Evolutionary conservation across 2,888 invertebrate genomes (phyloP).

Genomic region (Liopterus haemorrhoidalis): DNA sequence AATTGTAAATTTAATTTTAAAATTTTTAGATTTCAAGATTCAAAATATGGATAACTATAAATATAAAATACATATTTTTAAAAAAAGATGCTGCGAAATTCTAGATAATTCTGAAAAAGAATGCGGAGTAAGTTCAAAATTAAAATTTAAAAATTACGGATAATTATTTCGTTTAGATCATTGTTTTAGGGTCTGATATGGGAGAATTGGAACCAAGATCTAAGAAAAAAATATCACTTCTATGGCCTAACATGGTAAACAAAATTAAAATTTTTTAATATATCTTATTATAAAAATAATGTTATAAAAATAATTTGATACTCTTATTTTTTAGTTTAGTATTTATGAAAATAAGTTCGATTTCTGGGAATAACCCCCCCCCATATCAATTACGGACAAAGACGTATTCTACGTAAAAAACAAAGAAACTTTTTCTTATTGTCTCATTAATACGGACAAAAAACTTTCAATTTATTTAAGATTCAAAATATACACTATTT

Average conservation of each 20-base stretch:
- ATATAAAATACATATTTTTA: conserved; percentile 36
- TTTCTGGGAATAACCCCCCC: too few species aligned
- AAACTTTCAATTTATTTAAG: too few species aligned
- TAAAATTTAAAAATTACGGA: too few species aligned
- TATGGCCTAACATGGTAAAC: conserved; percentile 43
- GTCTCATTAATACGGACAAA: too few species aligned
- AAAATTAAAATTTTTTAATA: background rate
- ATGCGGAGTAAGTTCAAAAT: too few species aligned
- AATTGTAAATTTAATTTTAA: too few species aligned
- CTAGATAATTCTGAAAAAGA: conserved; percentile 35
- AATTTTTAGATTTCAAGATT: conserved; percentile 33
- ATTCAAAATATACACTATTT: too few species aligned
- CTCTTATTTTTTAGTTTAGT: background rate
- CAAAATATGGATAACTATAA: conserved; percentile 30
- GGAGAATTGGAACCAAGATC: conserved; percentile 35
- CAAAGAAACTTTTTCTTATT: too few species aligned
- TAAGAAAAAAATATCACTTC: conserved; percentile 40
- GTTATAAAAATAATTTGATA: background rate
- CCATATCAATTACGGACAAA: too few species aligned
- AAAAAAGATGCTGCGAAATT: conserved; percentile 40
- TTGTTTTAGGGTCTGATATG: too few species aligned
- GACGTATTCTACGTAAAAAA: too few species aligned
- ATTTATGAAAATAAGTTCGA: background rate
- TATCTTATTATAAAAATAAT: background rate
- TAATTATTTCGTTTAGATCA: too few species aligned